These are phyloP conservation scores for Lepus timidus DNA, from an alignment of 2,113 vertebrate species.

Conservation along the genomic window DNA sequence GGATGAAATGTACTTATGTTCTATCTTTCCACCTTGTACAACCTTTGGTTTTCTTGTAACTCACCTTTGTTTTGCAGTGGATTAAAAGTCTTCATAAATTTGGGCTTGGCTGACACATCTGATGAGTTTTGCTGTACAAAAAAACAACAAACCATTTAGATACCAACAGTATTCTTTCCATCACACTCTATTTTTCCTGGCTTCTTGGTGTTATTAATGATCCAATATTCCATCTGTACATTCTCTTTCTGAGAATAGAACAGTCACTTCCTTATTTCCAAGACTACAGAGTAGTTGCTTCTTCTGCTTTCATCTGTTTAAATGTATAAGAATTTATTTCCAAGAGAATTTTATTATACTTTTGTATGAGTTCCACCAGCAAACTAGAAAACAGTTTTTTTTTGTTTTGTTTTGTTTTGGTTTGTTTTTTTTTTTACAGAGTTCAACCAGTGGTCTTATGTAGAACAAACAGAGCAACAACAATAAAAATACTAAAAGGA, in stretches of 20 bases:
- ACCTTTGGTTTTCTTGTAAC: not conserved
- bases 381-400: not conserved
- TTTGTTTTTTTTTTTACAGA: too few relatives aligned
- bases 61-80: conserved; percentile 67
- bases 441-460: too few relatives aligned
- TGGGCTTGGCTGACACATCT: conserved; percentile 32
- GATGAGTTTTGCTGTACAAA: conserved; percentile 65
- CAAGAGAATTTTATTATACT: not conserved
- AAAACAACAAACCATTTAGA: conserved; percentile 44
- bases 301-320: not conserved
- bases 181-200: not conserved
- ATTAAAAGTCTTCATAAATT: conserved; percentile 30
- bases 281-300: not conserved
- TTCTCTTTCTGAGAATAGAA: conserved; percentile 22
- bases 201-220: not conserved
- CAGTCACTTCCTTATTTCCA: not conserved
- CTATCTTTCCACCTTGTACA: not conserved
- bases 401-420: too few relatives aligned
- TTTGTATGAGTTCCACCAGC: conserved; percentile 6
- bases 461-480: too few relatives aligned
- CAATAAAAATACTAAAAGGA: too few relatives aligned
- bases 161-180: not conserved
- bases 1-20: not conserved
- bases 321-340: conserved; percentile 10
- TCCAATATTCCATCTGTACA: not conserved